Evolutionary conservation across 2,888 invertebrate species (phyloP).

Genomic region (Chydorus sphaericus): DNA sequence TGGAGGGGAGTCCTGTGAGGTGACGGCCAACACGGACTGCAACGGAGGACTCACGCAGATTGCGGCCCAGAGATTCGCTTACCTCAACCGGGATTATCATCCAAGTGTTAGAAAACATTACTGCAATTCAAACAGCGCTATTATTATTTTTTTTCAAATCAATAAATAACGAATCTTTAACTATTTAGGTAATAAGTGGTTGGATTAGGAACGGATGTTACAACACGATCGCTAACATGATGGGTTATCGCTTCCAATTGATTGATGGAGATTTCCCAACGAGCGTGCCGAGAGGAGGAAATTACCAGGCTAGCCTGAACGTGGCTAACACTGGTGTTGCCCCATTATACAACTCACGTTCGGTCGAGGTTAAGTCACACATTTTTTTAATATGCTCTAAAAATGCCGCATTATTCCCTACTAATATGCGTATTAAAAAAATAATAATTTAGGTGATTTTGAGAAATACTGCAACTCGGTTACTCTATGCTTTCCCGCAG

Average conservation of each 20-base stretch:
- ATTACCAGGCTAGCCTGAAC: not conserved
- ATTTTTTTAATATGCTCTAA: not conserved
- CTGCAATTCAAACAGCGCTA: not conserved
- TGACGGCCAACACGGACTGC: not conserved
- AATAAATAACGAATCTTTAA: no score
- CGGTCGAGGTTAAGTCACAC: not conserved
- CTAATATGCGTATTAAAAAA: not conserved
- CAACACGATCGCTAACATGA: not conserved
- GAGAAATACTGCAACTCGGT: not conserved
- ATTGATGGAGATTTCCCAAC: conserved; percentile 1
- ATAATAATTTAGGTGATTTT: not conserved
- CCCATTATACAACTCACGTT: conserved; percentile 4
- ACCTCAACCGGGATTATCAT: conserved; percentile 3
- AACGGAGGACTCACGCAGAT: not conserved
- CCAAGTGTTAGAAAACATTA: not conserved
- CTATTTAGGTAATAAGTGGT: not conserved
- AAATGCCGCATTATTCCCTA: not conserved
- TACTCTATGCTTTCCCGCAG: not conserved
- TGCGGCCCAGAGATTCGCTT: not conserved
- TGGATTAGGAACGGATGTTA: conserved; percentile 7
- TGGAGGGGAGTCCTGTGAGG: conserved; percentile 12
- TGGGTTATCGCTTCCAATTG: conserved; percentile 12
- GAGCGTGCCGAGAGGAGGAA: not conserved
- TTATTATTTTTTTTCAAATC: no score
- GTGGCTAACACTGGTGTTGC: conserved; percentile 8